Conservation (phyloP, 2,888 invertebrate genomes). For the Gasteruption jaculator region DNA sequence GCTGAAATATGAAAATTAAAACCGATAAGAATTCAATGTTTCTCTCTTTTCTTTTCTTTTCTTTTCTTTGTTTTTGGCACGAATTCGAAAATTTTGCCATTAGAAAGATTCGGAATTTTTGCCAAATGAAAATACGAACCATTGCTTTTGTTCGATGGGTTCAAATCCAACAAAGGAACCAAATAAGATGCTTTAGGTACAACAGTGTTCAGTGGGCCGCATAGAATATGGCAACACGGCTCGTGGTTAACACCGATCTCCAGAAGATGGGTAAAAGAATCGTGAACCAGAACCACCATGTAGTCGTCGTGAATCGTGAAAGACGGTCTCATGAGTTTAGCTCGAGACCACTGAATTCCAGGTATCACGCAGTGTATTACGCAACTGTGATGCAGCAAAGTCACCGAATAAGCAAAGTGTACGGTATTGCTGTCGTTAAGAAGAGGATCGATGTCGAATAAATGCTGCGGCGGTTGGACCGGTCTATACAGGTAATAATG, state of each 20-base stretch:
- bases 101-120: constrained; percentile 8
- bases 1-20: too few relatives aligned
- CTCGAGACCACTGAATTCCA: constrained; percentile 74
- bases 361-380: constrained; percentile 80
- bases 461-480: constrained; percentile 52
- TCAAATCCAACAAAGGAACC: constrained; percentile 62
- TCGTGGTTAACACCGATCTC: constrained; percentile 82
- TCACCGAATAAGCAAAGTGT: constrained; percentile 82
- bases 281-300: constrained; percentile 78
- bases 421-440: constrained; percentile 61
- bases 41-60: constrained; percentile 8
- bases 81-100: neutral
- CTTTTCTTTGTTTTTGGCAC: neutral
- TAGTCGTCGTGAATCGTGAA: constrained; percentile 74
- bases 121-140: constrained; percentile 34
- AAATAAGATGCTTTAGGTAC: constrained; percentile 60
- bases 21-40: too few relatives aligned
- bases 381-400: constrained; percentile 76
- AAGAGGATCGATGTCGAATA: constrained; percentile 38
- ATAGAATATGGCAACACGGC: constrained; percentile 75
- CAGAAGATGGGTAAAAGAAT: constrained; percentile 77
- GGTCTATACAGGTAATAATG: constrained; percentile 82
- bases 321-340: constrained; percentile 71
- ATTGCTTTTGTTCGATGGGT: constrained; percentile 35
- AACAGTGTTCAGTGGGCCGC: constrained; percentile 58